These are phyloP conservation scores for Antheraea assamensis DNA, from an alignment of 2,888 invertebrate species.

Conservation along the genomic window DNA sequence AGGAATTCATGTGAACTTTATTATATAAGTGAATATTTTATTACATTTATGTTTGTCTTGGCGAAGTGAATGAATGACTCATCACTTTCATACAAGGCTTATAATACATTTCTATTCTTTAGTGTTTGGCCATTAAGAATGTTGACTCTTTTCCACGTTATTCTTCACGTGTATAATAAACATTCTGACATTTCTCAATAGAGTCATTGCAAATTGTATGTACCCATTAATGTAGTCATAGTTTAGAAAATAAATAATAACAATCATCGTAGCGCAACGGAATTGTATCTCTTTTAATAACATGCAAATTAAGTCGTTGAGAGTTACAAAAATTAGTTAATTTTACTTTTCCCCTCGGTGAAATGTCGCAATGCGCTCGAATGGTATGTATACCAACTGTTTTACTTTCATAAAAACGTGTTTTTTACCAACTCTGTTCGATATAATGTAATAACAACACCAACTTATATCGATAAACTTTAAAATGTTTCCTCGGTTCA, in stretches of 20 bases:
- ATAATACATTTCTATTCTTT: no score
- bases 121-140: no score
- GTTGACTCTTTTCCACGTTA: no score
- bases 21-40: neutral
- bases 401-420: constrained; percentile 69
- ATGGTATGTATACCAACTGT: constrained; percentile 45
- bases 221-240: neutral
- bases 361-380: constrained; percentile 58
- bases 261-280: constrained; percentile 12
- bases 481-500: constrained; percentile 52
- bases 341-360: constrained; percentile 57
- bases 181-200: neutral
- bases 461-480: constrained; percentile 39
- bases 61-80: neutral
- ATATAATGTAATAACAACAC: constrained; percentile 38
- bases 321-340: constrained; percentile 35
- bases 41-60: neutral
- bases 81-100: neutral
- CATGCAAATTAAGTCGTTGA: constrained; percentile 35
- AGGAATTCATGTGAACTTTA: neutral
- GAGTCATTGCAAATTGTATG: neutral
- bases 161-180: neutral
- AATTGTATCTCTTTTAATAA: constrained; percentile 14
- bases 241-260: constrained; percentile 3
- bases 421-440: constrained; percentile 46